Conservation (phyloP, 2,113 vertebrate genomes). For the Anguilla japonica region DNA sequence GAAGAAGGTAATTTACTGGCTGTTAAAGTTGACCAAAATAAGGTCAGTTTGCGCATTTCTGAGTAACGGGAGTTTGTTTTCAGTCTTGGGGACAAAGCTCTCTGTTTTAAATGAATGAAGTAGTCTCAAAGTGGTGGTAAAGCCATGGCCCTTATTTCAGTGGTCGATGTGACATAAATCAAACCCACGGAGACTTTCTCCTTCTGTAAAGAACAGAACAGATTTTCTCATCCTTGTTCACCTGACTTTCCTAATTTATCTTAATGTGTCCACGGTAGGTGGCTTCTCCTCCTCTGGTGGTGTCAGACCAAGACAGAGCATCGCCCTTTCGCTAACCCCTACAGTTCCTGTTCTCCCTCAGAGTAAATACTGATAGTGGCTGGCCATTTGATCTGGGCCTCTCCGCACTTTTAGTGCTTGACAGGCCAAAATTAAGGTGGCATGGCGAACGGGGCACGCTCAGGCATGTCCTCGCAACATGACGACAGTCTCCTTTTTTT, state of each 20-base stretch:
- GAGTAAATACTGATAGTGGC: constrained; percentile 46
- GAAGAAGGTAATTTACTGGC: background rate
- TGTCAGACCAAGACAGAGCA: constrained; percentile 44
- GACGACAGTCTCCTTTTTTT: constrained; percentile 34
- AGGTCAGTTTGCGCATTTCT: background rate
- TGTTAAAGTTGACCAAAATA: background rate
- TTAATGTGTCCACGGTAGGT: constrained; percentile 35
- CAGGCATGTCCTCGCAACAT: constrained; percentile 38
- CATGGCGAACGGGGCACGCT: constrained; percentile 42
- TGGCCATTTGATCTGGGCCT: constrained; percentile 49
- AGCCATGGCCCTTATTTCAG: background rate
- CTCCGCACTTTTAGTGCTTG: constrained; percentile 41
- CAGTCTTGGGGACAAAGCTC: background rate
- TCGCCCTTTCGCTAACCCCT: constrained; percentile 46
- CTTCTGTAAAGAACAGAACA: constrained; percentile 29
- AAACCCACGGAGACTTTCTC: constrained; percentile 23
- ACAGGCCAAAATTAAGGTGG: constrained; percentile 38
- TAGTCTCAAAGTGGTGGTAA: background rate
- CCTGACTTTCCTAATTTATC: constrained; percentile 29
- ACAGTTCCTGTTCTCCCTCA: constrained; percentile 42
- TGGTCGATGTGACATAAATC: constrained; percentile 23
- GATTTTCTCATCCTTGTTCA: constrained; percentile 32
- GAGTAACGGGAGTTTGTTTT: background rate
- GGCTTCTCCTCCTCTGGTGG: constrained; percentile 26
- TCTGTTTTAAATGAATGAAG: background rate